A percentile compares a stretch with the other conserved stretches of the same genome.
These are phyloP conservation scores for Drosophila fungiperda DNA, from an alignment of 2,888 invertebrate species.

Conservation along the genomic window DNA sequence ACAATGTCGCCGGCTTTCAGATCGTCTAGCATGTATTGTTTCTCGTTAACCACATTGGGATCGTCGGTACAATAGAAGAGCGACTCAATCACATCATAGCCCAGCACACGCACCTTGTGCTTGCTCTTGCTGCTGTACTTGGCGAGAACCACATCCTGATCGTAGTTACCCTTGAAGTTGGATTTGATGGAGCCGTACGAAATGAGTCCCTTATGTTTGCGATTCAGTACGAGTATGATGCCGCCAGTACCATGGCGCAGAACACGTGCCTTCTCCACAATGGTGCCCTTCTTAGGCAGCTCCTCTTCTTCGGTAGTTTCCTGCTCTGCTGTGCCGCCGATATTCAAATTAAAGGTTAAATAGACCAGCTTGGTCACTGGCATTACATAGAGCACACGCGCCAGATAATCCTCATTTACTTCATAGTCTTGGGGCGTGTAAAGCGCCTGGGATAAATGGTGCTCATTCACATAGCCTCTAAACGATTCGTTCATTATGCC, in stretches of 20 bases:
- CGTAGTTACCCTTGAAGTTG: constrained; percentile 83
- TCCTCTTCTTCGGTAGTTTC: constrained; percentile 3
- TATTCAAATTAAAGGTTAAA: constrained; percentile 86
- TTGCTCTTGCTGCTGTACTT: constrained; percentile 83
- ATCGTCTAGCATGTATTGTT: constrained; percentile 86
- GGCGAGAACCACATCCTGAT: constrained; percentile 82
- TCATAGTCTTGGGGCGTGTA: constrained; percentile 84
- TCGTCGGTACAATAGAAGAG: constrained; percentile 90
- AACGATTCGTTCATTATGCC: constrained; percentile 85
- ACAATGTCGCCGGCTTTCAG: constrained; percentile 87
- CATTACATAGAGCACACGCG: constrained; percentile 89
- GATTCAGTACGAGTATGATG: constrained; percentile 81
- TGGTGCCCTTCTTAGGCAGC: constrained; percentile 86
- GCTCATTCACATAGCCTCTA: constrained; percentile 84
- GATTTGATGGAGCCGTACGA: constrained; percentile 81
- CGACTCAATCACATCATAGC: constrained; percentile 89
- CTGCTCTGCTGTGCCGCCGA: constrained; percentile 10
- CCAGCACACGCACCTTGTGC: constrained; percentile 87
- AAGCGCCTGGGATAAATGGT: constrained; percentile 82
- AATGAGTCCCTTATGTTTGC: constrained; percentile 82
- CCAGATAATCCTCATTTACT: constrained; percentile 86
- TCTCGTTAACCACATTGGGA: constrained; percentile 86
- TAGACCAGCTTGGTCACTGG: constrained; percentile 89
- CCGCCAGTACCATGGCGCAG: constrained; percentile 85
- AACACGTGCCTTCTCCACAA: constrained; percentile 87